Percentiles rank a stretch among this genome's conserved stretches.
phyloP scores from a whole-genome alignment of 1,140 invertebrate genomes.

The Caenorhabditis remanei region DNA sequence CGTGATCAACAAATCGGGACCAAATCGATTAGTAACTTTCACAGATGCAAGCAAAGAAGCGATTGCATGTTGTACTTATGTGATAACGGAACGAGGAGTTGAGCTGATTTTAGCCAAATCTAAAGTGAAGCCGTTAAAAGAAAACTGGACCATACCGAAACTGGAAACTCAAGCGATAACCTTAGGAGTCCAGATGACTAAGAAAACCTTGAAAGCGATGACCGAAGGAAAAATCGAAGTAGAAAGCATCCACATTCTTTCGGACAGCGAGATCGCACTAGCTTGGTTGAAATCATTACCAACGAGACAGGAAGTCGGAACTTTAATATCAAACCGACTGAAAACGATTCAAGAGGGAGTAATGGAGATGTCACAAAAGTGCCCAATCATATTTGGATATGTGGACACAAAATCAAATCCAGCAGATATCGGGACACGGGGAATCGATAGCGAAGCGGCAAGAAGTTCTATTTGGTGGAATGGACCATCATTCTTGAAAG shows the following conservation, averaged over 20 bases:
- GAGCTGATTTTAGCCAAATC: slow-evolving; percentile 46
- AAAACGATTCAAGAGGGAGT: neutral
- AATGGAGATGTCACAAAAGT: neutral
- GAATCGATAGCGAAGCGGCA: neutral
- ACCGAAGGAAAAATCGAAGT: neutral
- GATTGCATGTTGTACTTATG: slow-evolving; percentile 4
- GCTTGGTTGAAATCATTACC: slow-evolving; percentile 31
- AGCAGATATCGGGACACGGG: slow-evolving; percentile 58
- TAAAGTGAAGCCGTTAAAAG: slow-evolving; percentile 39
- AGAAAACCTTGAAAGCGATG: no score
- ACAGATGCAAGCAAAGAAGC: slow-evolving; percentile 55
- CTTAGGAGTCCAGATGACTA: slow-evolving; percentile 7
- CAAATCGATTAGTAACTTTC: slow-evolving; percentile 57
- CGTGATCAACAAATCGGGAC: no score
- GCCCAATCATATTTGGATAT: slow-evolving; percentile 9
- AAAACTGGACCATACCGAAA: slow-evolving; percentile 55
- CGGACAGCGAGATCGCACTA: slow-evolving; percentile 34
- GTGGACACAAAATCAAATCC: slow-evolving; percentile 43
- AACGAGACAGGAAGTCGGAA: neutral
- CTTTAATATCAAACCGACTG: slow-evolving; percentile 19
- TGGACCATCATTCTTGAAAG: no score
- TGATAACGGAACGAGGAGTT: neutral
- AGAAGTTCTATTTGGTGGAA: neutral
- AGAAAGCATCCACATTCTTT: neutral
- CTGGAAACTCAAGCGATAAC: slow-evolving; percentile 17